These are phyloP conservation scores for Apotomis capreana DNA, from an alignment of 2,888 invertebrate genomes.

Conservation along the genomic window DNA sequence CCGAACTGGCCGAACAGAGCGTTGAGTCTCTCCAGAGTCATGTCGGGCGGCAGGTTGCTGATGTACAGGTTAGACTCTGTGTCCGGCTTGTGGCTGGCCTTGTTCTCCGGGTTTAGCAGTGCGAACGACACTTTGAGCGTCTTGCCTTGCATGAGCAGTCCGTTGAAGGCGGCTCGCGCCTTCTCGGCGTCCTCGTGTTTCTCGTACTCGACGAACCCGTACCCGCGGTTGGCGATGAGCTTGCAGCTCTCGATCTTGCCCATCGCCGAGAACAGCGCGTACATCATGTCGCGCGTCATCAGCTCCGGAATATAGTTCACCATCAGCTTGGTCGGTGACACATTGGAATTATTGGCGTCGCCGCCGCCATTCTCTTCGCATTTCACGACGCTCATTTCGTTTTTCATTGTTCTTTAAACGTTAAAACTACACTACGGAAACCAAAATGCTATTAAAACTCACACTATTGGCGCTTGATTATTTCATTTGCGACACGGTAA, in stretches of 20 bases:
- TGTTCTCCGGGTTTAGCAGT: constrained; percentile 80
- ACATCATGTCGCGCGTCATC: constrained; percentile 83
- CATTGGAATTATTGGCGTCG: constrained; percentile 77
- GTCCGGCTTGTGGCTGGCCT: constrained; percentile 79
- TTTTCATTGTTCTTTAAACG: constrained; percentile 73
- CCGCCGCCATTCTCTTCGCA: constrained; percentile 80
- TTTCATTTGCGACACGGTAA: constrained; percentile 77
- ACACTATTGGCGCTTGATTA: constrained; percentile 68
- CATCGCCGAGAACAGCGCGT: constrained; percentile 81
- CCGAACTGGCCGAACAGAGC: constrained; percentile 74
- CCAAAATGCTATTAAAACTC: constrained; percentile 75
- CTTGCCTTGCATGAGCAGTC: constrained; percentile 80
- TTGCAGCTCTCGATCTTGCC: constrained; percentile 82
- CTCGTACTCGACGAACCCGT: constrained; percentile 81
- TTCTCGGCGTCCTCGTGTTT: constrained; percentile 82
- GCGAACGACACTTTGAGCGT: constrained; percentile 81
- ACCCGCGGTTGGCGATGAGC: constrained; percentile 79
- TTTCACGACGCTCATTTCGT: constrained; percentile 64
- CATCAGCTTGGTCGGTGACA: constrained; percentile 84
- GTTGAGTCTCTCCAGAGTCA: constrained; percentile 79
- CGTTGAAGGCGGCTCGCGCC: constrained; percentile 81
- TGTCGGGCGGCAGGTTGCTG: constrained; percentile 80
- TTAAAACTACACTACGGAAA: constrained; percentile 77
- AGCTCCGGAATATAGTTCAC: constrained; percentile 82
- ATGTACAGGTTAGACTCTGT: constrained; percentile 81